Base-by-base conservation (phyloP, 2,888 invertebrate species). In the Spilarctia lutea region DNA sequence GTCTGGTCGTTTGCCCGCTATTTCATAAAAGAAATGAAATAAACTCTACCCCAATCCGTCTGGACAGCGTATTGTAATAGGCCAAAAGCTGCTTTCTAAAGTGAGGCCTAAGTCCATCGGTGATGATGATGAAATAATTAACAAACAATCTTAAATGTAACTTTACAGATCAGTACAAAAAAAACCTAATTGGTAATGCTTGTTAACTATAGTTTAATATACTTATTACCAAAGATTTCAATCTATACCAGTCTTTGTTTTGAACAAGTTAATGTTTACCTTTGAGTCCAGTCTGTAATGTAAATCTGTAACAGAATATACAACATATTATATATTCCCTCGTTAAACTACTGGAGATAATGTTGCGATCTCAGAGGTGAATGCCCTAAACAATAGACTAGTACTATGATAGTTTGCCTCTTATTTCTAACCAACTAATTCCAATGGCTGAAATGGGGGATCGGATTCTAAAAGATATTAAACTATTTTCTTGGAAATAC, bases 231-330 rank as follows among this genome's bases (percentile, higher is more conserved):
- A 48, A 20, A 7, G 18, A 20, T 52, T 45, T 45, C 45, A 45
- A 16, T 45, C 16, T 16, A 45, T 0, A 10, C 6, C 1, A 56
- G n/a, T n/a, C 56, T 56, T 56, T 56, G n/a, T n/a, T 39, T 42
- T 73, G 79, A 72, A 75, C 75, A 74, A 75, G 67, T 73, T 70
- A 4, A 30, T 42, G 2, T 35, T 65, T 48, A 48, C 20, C 63
- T 73, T 73, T 68, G 65, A 68, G 60, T 68, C 42, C 39, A 16
- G 60, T 18, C 56, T 42, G 68, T 30, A 39, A 45, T 30, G n/a
- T 63, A 68, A 63, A 27, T 63, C 63, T 60, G 24, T 63, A 16
- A 42, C 16, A 68, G 33, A 27, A 30, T 27, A 71, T 72, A 33
- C 30, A 68, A 3, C 27, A 63, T 39, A 16, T 2, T 45, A 35